Percentiles rank a stretch among this genome's conserved stretches.
Evolutionary conservation across 92 coral and sea anemone genomes (phyloP).

Genomic region (Palythoa grandiflora): DNA sequence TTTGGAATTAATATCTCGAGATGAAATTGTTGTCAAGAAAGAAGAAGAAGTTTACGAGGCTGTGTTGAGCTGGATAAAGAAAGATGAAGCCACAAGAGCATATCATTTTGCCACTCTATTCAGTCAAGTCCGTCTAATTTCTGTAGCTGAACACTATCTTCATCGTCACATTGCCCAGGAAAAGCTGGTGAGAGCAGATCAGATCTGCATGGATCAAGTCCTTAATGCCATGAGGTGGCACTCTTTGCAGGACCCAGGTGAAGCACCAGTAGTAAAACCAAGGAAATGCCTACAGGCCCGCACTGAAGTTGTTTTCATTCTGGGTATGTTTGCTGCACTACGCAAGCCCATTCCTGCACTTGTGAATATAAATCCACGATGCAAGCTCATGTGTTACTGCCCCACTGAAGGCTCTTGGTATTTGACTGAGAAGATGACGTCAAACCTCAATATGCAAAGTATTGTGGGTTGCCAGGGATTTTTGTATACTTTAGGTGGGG

Average conservation of each 20-base stretch:
- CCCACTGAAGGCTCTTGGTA: slow-evolving; percentile 46
- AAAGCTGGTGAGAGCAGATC: slow-evolving; percentile 34
- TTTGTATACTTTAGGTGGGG: slow-evolving; percentile 40
- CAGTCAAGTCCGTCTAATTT: slow-evolving; percentile 33
- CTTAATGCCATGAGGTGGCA: slow-evolving; percentile 49
- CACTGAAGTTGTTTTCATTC: slow-evolving; percentile 40
- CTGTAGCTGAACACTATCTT: slow-evolving; percentile 37
- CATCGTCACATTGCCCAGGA: slow-evolving; percentile 48
- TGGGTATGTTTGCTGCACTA: slow-evolving; percentile 47
- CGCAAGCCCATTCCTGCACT: slow-evolving; percentile 44
- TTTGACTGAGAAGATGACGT: slow-evolving; percentile 31
- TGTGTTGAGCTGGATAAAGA: slow-evolving; percentile 34
- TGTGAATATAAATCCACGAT: slow-evolving; percentile 27
- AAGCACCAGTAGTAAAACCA: slow-evolving; percentile 33
- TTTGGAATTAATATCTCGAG: slow-evolving; percentile 38
- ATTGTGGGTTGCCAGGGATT: slow-evolving; percentile 46
- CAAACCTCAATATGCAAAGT: slow-evolving; percentile 48
- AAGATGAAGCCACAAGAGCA: slow-evolving; percentile 34
- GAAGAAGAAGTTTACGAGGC: slow-evolving; percentile 50
- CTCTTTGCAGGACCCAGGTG: slow-evolving; percentile 42
- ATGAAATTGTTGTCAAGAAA: slow-evolving; percentile 47
- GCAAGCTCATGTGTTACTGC: slow-evolving; percentile 43
- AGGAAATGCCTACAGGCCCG: slow-evolving; percentile 42
- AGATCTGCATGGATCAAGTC: slow-evolving; percentile 41
- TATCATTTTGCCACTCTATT: slow-evolving; percentile 7